Conservation (phyloP, 2,888 invertebrate genomes). For the Polietes domitor region DNA sequence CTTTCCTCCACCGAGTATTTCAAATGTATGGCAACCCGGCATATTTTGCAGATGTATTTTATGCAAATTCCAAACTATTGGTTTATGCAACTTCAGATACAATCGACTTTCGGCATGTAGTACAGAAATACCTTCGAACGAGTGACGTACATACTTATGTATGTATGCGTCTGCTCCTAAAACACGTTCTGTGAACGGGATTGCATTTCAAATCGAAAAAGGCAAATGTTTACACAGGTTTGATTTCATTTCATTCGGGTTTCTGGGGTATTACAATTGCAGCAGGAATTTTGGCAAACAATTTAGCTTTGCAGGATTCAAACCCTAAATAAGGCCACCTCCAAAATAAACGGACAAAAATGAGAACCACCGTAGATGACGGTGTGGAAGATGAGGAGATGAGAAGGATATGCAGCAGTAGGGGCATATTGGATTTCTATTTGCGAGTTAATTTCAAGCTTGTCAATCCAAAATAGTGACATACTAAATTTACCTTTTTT, state of each 20-base stretch:
- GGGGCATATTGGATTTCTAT: constrained; percentile 41
- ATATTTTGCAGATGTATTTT: neutral
- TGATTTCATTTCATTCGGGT: constrained; percentile 39
- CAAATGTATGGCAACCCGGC: constrained; percentile 32
- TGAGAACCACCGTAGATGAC: neutral
- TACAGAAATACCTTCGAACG: constrained; percentile 1
- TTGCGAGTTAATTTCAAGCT: constrained; percentile 43
- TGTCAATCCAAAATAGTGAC: constrained; percentile 47
- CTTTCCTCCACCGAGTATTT: too few species aligned
- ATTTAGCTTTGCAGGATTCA: constrained; percentile 39
- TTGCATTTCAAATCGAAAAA: constrained; percentile 61
- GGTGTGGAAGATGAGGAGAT: neutral
- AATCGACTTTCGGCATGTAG: constrained; percentile 23
- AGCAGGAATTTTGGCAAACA: constrained; percentile 17
- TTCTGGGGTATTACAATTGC: neutral
- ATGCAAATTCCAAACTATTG: constrained; percentile 60
- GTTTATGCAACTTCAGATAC: constrained; percentile 30
- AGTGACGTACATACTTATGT: neutral
- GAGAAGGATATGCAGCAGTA: neutral
- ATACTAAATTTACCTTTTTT: constrained; percentile 35
- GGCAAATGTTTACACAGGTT: constrained; percentile 66
- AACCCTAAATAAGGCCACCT: constrained; percentile 34
- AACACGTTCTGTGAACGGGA: constrained; percentile 17
- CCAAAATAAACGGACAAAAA: neutral
- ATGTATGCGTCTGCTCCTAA: too few species aligned